phyloP scores from a whole-genome alignment of 2,113 vertebrate species.

The Hippocampus guttulatus region DNA sequence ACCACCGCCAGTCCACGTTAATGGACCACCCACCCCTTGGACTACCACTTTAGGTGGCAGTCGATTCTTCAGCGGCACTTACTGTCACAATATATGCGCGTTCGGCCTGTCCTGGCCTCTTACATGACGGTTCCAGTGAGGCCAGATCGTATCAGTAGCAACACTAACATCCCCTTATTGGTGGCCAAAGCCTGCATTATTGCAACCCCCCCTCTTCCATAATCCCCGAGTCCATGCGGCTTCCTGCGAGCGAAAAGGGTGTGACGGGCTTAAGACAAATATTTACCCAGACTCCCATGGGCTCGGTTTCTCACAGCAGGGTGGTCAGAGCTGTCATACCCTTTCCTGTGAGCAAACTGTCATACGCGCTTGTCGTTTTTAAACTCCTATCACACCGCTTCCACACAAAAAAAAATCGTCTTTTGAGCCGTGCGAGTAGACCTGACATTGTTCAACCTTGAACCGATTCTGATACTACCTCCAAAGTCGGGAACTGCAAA shows the following conservation, averaged over 20 bases:
- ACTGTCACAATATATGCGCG: conserved; percentile 3
- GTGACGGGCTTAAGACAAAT: conserved; percentile 55
- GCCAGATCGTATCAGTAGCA: conserved; percentile 27
- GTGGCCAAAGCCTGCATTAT: conserved; percentile 29
- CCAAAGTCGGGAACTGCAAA: no score
- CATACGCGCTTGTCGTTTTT: background rate
- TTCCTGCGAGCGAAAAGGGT: conserved; percentile 45
- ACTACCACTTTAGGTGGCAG: conserved; percentile 21
- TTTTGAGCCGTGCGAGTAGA: background rate
- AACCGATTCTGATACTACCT: no score
- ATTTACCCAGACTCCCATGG: conserved; percentile 58
- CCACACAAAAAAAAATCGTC: background rate
- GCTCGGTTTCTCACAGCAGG: conserved; percentile 56
- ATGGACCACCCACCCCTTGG: conserved; percentile 48
- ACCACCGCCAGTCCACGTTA: conserved; percentile 23
- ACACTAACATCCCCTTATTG: conserved; percentile 4
- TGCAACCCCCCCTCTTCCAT: conserved; percentile 6
- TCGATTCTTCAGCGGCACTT: conserved; percentile 25
- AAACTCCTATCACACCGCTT: background rate
- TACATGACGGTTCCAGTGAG: conserved; percentile 34
- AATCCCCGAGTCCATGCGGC: conserved; percentile 35
- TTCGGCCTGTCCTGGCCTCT: conserved; percentile 31
- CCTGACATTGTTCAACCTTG: conserved; percentile 13
- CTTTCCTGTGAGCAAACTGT: conserved; percentile 1
- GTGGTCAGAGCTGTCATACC: conserved; percentile 1